Conservation (phyloP, 2,888 invertebrate genomes). For the Ctenicera cuprea region DNA sequence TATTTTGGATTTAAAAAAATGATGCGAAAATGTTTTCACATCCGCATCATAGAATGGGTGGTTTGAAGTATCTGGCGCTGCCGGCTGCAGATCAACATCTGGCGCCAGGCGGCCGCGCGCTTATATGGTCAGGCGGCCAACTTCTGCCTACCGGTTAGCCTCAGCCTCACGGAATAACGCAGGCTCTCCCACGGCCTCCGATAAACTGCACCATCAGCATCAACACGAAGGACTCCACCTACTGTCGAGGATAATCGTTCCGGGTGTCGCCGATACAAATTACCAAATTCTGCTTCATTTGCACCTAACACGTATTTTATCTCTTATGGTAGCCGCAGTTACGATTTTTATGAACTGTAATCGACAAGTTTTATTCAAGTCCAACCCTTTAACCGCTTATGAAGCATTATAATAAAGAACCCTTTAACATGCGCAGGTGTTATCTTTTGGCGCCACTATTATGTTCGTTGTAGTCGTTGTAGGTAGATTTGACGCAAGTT, state of each 20-base stretch:
- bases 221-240: slow-evolving; percentile 50
- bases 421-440: too few species aligned
- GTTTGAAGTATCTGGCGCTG: slow-evolving; percentile 42
- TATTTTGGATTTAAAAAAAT: too few species aligned
- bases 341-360: too few species aligned
- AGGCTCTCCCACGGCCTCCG: slow-evolving; percentile 49
- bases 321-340: neutral
- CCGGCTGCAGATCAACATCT: slow-evolving; percentile 67
- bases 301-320: neutral
- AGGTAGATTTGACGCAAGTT: too few species aligned
- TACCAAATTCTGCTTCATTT: slow-evolving; percentile 14
- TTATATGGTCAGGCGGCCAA: slow-evolving; percentile 69
- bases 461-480: too few species aligned
- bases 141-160: slow-evolving; percentile 56
- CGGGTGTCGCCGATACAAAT: slow-evolving; percentile 46
- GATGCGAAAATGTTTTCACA: neutral
- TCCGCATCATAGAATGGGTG: slow-evolving; percentile 36
- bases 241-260: slow-evolving; percentile 50
- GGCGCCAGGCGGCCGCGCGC: slow-evolving; percentile 69
- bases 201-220: slow-evolving; percentile 54
- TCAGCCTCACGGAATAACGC: slow-evolving; percentile 50
- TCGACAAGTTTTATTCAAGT: too few species aligned
- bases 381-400: too few species aligned
- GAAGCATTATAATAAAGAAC: too few species aligned
- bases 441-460: too few species aligned